Evolutionary conservation across 2,113 vertebrate species (phyloP).

Genomic region (Leptodactylus fuscus): DNA sequence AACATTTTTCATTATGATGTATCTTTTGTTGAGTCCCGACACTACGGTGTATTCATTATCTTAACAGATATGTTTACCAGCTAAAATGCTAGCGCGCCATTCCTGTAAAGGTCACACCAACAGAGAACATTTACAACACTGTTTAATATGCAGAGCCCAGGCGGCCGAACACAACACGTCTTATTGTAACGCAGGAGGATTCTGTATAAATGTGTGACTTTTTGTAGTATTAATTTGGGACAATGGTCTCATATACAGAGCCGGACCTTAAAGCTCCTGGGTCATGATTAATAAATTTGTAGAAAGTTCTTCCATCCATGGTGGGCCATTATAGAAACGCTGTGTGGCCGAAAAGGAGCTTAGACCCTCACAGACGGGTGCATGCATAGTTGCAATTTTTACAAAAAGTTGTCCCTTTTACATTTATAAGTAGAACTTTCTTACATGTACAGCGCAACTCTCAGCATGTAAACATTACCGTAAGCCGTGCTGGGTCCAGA

Average conservation of each 20-base stretch:
- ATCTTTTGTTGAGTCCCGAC: not conserved
- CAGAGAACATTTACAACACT: not conserved
- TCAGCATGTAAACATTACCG: no score
- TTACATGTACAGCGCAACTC: no score
- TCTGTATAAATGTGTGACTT: not conserved
- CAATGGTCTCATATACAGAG: not conserved
- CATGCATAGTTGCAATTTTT: no score
- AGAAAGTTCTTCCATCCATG: no score
- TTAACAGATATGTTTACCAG: slow-evolving; percentile 1
- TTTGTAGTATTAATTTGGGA: not conserved
- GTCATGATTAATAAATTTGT: no score
- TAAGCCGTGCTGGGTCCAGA: no score
- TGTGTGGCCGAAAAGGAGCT: no score
- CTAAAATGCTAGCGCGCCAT: not conserved
- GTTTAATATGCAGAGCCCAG: not conserved
- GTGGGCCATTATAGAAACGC: no score
- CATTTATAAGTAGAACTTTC: no score
- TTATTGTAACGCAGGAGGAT: not conserved
- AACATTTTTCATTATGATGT: not conserved
- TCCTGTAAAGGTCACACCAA: not conserved
- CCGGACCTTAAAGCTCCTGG: no score
- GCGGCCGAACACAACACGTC: not conserved
- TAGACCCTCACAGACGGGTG: no score
- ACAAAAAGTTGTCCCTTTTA: no score
- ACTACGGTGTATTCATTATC: not conserved